phyloP scores from a whole-genome alignment of 1,140 invertebrate genomes.

The Cydia splendana region DNA sequence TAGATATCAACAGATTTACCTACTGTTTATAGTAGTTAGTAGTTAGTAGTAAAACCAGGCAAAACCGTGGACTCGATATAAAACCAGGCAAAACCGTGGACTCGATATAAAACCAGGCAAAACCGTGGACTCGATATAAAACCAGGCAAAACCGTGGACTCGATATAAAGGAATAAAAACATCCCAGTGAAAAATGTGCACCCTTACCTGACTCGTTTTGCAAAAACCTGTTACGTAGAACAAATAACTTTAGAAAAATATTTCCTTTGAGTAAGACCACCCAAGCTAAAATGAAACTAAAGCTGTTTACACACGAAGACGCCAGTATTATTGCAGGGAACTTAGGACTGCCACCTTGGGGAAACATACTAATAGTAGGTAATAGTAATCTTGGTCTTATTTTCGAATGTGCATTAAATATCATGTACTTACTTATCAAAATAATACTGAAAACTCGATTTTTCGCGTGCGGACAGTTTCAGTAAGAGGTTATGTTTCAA shows the following conservation, averaged over 20 bases:
- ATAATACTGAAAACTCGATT: not conserved
- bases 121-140: not conserved
- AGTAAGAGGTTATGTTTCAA: not conserved
- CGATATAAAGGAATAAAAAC: not conserved
- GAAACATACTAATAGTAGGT: not conserved
- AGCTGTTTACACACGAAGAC: constrained; percentile 13
- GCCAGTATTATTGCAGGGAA: constrained; percentile 9
- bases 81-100: not conserved
- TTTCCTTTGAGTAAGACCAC: not conserved
- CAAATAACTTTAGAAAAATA: constrained; percentile 14
- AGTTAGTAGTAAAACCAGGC: too few relatives aligned
- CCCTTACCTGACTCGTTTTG: not conserved
- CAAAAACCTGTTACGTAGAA: not conserved
- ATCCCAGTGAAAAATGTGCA: not conserved
- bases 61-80: not conserved
- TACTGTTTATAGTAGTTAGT: too few relatives aligned
- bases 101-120: not conserved
- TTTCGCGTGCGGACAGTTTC: not conserved
- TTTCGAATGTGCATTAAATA: not conserved
- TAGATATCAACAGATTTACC: too few relatives aligned
- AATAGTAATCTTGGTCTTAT: not conserved
- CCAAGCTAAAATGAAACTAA: constrained; percentile 20
- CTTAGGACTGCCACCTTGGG: not conserved
- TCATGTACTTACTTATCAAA: not conserved
- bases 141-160: not conserved